Base-by-base conservation (phyloP, 2,888 invertebrate genomes). In the Blera fallax region DNA sequence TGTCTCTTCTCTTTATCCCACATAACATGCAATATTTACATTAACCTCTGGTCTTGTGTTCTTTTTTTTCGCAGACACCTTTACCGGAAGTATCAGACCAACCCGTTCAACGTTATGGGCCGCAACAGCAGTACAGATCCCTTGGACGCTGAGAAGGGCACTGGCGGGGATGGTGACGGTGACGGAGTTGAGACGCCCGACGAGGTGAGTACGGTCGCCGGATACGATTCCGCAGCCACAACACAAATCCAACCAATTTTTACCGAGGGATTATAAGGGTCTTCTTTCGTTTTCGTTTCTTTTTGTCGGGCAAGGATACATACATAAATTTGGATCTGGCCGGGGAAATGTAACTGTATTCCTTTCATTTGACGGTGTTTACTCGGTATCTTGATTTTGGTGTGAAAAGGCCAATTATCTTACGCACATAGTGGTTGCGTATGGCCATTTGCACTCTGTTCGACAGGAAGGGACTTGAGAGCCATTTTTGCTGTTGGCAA, bases 101-200 rank as follows among this genome's bases (percentile, higher is more conserved):
- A 67, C 72, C 58, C 88, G 58, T 83, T 80, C 37, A 88, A 87
- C 7, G 64, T 65, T 64, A 84, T 80, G 84, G 84, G 84, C 16
- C 87, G 73, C 29, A 85, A 87, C 40, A 84, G 87, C 34, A 87
- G 84, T 64, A 77, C 82, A 11, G 83, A 87, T 64, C 80, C 84
- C 1, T 79, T 84, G 80, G 89, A 88, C 60, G 88, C 87, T 21
- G 85, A 87, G 29, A 88, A 88, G 43, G 79, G 81, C 27, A 88
- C 88, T 70, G 88, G 88, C 32, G 89, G 89, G 81, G 89, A 90
- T 77, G 90, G 89, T 65, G 88, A 88, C 62, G 89, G 88, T 45
- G 89, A 89, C 67, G 90, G 89, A 62, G 70, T 58, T 16, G 74
- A 76, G 34, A 76, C 84, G 14, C 84, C 84, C 32, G 84, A 80